These are phyloP conservation scores for Spizella passerina DNA, from an alignment of 2,797 vertebrate species.

Conservation along the genomic window DNA sequence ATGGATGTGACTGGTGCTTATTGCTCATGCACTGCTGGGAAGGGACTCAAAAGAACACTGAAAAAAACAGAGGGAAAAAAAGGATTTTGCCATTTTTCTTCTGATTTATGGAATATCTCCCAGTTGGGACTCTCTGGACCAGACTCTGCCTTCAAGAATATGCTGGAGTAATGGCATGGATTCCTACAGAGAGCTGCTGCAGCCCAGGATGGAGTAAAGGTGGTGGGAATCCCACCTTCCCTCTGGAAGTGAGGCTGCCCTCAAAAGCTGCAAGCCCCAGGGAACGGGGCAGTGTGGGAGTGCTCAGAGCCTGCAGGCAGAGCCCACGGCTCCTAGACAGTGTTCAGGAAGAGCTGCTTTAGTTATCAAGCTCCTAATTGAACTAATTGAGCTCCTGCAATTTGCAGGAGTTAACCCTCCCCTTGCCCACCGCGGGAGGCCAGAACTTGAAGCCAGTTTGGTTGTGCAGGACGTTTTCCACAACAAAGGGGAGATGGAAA, in stretches of 20 bases:
- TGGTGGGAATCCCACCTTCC: not conserved
- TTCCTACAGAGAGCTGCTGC: not conserved
- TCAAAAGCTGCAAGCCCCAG: slow-evolving; percentile 35
- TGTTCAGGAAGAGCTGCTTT: slow-evolving; percentile 27
- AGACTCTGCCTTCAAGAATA: not conserved
- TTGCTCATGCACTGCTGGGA: not conserved
- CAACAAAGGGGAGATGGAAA: slow-evolving; percentile 37
- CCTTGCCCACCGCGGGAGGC: not conserved
- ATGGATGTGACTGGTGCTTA: not conserved
- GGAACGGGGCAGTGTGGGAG: not conserved
- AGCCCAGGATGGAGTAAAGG: not conserved
- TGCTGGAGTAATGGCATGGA: accelerated
- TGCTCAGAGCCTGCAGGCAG: slow-evolving; percentile 16
- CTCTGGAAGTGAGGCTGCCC: not conserved
- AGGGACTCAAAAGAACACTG: not conserved
- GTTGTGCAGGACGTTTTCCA: not conserved
- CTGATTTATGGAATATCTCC: not conserved
- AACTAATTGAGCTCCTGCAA: slow-evolving; percentile 56
- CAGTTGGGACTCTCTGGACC: not conserved
- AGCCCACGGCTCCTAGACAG: not conserved
- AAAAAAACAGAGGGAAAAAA: not conserved
- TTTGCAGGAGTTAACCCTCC: slow-evolving; percentile 38
- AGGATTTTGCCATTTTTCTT: not conserved
- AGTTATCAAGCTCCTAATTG: slow-evolving; percentile 46
- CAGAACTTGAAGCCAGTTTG: not conserved